A percentile compares a stretch with the other conserved stretches of the same genome.
Conservation (phyloP, 2,113 vertebrate species). For the Saguinus imperator region DNA sequence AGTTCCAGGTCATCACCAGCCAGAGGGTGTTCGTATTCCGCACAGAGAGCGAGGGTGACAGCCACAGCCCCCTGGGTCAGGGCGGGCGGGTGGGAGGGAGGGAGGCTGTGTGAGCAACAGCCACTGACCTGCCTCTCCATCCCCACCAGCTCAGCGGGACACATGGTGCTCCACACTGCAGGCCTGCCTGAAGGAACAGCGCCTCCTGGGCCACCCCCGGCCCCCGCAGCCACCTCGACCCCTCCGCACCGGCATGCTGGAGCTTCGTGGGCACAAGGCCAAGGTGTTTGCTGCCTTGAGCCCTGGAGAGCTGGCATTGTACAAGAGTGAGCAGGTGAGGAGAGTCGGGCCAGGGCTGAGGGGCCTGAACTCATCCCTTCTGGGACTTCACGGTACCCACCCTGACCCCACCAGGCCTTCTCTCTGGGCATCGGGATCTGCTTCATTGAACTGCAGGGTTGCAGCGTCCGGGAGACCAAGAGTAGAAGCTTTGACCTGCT, state of each 20-base stretch:
- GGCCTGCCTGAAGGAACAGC: slow-evolving; percentile 90
- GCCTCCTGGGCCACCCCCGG: slow-evolving; percentile 84
- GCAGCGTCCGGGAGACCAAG: slow-evolving; percentile 94
- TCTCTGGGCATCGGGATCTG: slow-evolving; percentile 94
- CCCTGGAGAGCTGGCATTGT: slow-evolving; percentile 94
- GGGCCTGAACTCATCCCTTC: background rate
- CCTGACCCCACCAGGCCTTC: slow-evolving; percentile 87
- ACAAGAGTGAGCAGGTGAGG: slow-evolving; percentile 97
- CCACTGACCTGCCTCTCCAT: background rate
- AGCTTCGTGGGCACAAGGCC: slow-evolving; percentile 95
- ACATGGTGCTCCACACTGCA: slow-evolving; percentile 93
- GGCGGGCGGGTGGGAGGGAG: background rate
- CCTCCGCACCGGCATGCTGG: slow-evolving; percentile 88
- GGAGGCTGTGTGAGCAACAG: background rate
- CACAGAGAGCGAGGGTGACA: slow-evolving; percentile 93
- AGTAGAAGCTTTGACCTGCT: slow-evolving; percentile 95
- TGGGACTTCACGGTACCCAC: background rate
- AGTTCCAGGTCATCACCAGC: slow-evolving; percentile 96
- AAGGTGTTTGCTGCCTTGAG: slow-evolving; percentile 92
- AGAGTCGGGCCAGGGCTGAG: fast-evolving
- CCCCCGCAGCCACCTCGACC: slow-evolving; percentile 79
- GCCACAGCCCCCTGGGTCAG: background rate
- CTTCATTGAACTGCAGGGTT: slow-evolving; percentile 92
- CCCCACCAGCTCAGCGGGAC: slow-evolving; percentile 86
- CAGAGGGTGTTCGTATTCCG: slow-evolving; percentile 95